Base-by-base conservation (phyloP, 2,113 vertebrate genomes). In the Channa argus region DNA sequence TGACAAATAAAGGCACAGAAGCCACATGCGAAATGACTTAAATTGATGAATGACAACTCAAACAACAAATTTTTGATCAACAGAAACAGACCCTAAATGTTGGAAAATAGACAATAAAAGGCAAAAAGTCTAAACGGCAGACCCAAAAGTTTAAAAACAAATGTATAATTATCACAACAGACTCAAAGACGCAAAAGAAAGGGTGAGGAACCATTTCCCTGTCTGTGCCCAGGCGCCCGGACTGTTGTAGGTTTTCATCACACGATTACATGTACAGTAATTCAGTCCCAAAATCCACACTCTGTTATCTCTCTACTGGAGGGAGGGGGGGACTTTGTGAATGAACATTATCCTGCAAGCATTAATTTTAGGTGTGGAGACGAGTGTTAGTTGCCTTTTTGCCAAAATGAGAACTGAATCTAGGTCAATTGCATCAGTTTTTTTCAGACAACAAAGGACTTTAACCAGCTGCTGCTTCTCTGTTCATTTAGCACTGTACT, bases 401-500 rank as follows among this genome's bases (percentile, higher is more conserved):
- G 41, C 44, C 41, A 53, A 80, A 79, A 75, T 8, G 58, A 71
- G 80, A 83, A 69, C 65, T 69, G 54, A 75, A 84, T 87, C 60
- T 88, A 79, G 84, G 86, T 84, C 78, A 80, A 43, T 64, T 41
- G 74, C 68, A 77, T 80, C 63, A 60, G 34, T 24, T 24, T 24
- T 24, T 54, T 74, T 45, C n/a, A 61, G 52, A 61, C 52, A 41
- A 38, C 46, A 52, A 7, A 37, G 6, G 24, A 45, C 11, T 82
- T 69, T 56, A 75, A 79, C 56, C 34, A 60, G 55, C 55, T 66
- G 12, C 62, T 33, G 44, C 65, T 33, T 65, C 2, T 33, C 13
- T 5, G 6, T 41, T 24, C 58, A 69, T 15, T 13, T 56, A 50
- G 60, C 34, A 44, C 24, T 63, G 52, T 44, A 24, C 44, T 86